A percentile compares a stretch with the other conserved stretches of the same genome.
phyloP scores from a whole-genome alignment of 2,797 vertebrate species.

The Dromococcyx pavoninus region DNA sequence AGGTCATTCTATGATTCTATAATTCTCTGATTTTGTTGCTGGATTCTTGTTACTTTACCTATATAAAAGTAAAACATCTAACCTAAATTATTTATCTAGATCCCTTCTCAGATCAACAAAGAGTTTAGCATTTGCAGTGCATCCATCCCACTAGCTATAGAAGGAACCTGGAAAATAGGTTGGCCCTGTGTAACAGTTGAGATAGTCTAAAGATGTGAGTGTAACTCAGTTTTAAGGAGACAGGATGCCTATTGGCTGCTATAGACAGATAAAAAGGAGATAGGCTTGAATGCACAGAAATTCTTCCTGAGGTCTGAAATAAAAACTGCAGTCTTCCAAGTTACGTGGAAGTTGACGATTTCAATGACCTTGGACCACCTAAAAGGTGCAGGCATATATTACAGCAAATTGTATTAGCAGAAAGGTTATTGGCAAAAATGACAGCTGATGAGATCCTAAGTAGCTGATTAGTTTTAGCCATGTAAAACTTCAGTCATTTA shows the following conservation, averaged over 20 bases:
- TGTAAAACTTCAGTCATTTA: background rate
- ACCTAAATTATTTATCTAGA: background rate
- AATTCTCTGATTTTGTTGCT: background rate
- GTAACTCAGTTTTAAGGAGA: background rate
- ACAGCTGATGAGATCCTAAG: background rate
- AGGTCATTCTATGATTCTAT: no score
- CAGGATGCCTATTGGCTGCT: background rate
- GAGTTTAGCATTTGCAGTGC: background rate
- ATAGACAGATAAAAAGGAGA: background rate
- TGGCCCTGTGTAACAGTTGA: background rate
- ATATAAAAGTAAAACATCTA: background rate
- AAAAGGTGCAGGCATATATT: background rate
- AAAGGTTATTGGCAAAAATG: background rate
- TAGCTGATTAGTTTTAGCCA: background rate
- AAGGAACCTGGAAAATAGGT: background rate
- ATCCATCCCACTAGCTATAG: rapidly evolving
- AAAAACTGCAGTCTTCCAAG: background rate
- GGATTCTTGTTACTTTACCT: background rate
- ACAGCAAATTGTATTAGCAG: background rate
- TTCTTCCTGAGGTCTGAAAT: background rate
- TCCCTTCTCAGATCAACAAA: background rate
- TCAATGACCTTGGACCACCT: background rate
- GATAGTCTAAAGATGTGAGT: background rate
- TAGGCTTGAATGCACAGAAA: background rate
- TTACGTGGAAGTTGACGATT: background rate